Percentiles rank a stretch among this genome's conserved stretches.
phyloP scores from a whole-genome alignment of 2,797 vertebrate genomes.

The Oreochromis mossambicus region DNA sequence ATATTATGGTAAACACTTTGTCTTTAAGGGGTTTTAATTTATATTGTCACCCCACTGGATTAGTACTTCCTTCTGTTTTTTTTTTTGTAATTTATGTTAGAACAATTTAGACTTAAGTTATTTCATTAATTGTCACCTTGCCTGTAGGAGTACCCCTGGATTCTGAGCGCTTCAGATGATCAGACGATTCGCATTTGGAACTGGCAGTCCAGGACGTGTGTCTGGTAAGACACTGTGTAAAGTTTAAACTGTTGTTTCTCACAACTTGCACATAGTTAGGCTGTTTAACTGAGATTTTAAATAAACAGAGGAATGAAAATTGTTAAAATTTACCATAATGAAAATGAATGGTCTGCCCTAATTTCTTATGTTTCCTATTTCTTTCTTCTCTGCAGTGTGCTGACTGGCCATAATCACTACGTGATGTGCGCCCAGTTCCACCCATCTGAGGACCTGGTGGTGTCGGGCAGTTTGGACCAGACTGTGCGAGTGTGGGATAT shows the following conservation, averaged over 20 bases:
- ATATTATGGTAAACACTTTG: not conserved
- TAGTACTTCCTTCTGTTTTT: not conserved
- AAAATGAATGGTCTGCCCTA: not conserved
- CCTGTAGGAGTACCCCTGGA: slow-evolving; percentile 94
- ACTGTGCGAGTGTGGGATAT: slow-evolving; percentile 99
- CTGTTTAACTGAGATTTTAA: not conserved
- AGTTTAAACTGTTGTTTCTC: not conserved
- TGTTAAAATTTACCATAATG: fast-evolving
- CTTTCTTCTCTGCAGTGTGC: slow-evolving; percentile 75
- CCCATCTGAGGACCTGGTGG: slow-evolving; percentile 93
- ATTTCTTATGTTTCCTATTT: not conserved
- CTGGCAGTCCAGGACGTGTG: slow-evolving; percentile 97
- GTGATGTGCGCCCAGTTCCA: slow-evolving; percentile 99
- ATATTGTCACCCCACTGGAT: fast-evolving
- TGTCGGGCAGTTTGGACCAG: slow-evolving; percentile 96
- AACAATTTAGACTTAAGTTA: not conserved
- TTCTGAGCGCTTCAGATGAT: slow-evolving; percentile 96
- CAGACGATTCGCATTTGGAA: slow-evolving; percentile 99
- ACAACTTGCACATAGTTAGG: not conserved
- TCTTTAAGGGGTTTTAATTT: not conserved
- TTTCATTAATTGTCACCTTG: not conserved
- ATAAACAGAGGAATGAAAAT: not conserved
- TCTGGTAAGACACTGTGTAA: slow-evolving; percentile 79
- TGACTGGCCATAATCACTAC: slow-evolving; percentile 97
- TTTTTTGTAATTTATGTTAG: not conserved